Conservation (phyloP, 2,888 invertebrate genomes). For the Pediacus dermestoides region DNA sequence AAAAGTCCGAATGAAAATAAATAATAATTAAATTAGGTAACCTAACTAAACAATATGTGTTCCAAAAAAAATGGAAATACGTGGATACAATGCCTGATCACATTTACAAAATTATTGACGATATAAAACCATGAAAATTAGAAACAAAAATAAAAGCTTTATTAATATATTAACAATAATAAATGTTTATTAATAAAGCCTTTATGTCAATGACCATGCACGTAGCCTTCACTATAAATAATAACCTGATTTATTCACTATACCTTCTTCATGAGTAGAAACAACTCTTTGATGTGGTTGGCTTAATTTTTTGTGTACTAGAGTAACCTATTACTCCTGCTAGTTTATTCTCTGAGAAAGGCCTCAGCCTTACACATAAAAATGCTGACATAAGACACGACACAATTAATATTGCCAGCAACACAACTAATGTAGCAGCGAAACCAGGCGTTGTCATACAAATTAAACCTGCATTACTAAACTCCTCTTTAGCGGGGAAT, state of each 20-base stretch:
- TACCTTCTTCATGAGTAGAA: constrained; percentile 59
- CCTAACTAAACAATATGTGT: constrained; percentile 27
- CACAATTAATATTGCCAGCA: constrained; percentile 76
- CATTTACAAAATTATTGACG: constrained; percentile 20
- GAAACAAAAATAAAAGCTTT: constrained; percentile 20
- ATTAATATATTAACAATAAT: constrained; percentile 23
- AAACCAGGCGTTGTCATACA: constrained; percentile 96
- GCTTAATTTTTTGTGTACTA: constrained; percentile 43
- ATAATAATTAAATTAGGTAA: constrained; percentile 24
- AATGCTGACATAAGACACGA: constrained; percentile 85
- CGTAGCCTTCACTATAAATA: constrained; percentile 25
- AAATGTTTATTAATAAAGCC: constrained; percentile 20
- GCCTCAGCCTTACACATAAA: constrained; percentile 75
- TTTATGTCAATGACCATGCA: constrained; percentile 25
- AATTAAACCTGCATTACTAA: constrained; percentile 59
- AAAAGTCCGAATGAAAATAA: constrained; percentile 3
- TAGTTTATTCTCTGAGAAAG: constrained; percentile 56
- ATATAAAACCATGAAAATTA: constrained; percentile 5
- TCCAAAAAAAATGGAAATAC: constrained; percentile 31
- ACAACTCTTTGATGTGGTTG: constrained; percentile 59
- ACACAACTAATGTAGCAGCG: constrained; percentile 77
- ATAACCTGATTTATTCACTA: constrained; percentile 3
- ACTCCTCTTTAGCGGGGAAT: constrained; percentile 64
- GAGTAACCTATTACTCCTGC: constrained; percentile 23
- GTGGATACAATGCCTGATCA: constrained; percentile 38